Evolutionary conservation across 2,888 invertebrate genomes (phyloP).

Genomic region (Cosmia trapezina): DNA sequence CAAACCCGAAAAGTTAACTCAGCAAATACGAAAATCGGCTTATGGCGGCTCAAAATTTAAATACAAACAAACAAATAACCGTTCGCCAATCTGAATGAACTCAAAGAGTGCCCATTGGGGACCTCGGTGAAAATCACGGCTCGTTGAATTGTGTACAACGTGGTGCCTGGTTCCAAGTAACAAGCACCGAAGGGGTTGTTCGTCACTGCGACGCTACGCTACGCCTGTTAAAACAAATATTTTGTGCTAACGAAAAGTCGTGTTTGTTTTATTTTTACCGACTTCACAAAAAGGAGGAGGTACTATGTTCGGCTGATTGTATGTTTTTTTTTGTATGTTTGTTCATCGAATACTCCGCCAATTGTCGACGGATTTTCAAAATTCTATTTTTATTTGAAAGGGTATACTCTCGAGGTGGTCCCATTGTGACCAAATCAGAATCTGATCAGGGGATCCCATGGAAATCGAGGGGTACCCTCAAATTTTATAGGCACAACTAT

Average conservation of each 20-base stretch:
- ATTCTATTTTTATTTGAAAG: too few species aligned
- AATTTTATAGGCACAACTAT: too few species aligned
- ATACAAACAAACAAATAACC: slow-evolving; percentile 57
- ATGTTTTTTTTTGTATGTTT: too few species aligned
- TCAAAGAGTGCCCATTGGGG: slow-evolving; percentile 53
- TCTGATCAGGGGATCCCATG: too few species aligned
- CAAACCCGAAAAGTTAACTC: slow-evolving; percentile 40
- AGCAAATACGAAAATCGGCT: slow-evolving; percentile 54
- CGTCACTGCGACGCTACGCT: slow-evolving; percentile 20
- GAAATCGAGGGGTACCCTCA: too few species aligned
- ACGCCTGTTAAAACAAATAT: slow-evolving; percentile 3
- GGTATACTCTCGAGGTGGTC: too few species aligned
- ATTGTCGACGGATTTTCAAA: too few species aligned
- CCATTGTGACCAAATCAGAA: too few species aligned
- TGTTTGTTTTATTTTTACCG: neutral
- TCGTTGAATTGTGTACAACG: slow-evolving; percentile 43
- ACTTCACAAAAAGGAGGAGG: too few species aligned
- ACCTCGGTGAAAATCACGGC: slow-evolving; percentile 46
- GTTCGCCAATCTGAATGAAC: slow-evolving; percentile 43
- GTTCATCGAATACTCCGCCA: too few species aligned
- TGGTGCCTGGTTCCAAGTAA: slow-evolving; percentile 35
- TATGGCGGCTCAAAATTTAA: slow-evolving; percentile 52
- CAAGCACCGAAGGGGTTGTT: slow-evolving; percentile 47
- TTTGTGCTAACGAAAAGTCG: slow-evolving; percentile 1
- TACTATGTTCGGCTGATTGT: too few species aligned